Percentiles rank a stretch among this genome's conserved stretches.
Conservation (phyloP, 2,113 vertebrate genomes). For the Mesitornis unicolor region DNA sequence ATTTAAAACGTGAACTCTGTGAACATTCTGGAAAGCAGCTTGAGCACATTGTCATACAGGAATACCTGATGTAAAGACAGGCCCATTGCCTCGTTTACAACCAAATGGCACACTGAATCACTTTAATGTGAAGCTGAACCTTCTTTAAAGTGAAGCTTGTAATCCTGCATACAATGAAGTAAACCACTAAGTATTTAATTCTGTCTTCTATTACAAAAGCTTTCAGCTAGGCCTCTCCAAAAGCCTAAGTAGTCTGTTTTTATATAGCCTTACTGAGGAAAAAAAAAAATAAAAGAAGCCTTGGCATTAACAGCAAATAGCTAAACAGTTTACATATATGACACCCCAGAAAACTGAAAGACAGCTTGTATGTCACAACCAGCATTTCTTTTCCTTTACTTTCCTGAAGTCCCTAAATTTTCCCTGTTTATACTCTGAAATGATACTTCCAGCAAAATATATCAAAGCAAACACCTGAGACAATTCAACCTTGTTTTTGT, state of each 20-base stretch:
- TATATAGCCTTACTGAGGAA: background rate
- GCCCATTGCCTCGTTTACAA: background rate
- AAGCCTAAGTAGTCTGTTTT: background rate
- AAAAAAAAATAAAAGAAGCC: no score
- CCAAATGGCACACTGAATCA: background rate
- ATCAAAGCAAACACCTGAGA: background rate
- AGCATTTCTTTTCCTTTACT: background rate
- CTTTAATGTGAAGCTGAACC: background rate
- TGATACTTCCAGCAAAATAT: background rate
- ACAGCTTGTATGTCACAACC: background rate
- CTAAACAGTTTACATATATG: background rate
- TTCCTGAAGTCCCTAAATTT: background rate
- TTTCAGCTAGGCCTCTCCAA: background rate
- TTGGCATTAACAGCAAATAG: background rate
- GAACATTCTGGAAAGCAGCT: background rate
- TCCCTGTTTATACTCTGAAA: background rate
- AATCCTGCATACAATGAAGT: background rate
- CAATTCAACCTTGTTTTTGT: background rate
- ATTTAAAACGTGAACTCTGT: background rate
- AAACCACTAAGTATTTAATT: background rate
- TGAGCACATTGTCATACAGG: background rate
- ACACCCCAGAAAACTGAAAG: background rate
- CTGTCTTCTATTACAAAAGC: background rate
- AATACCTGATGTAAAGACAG: background rate
- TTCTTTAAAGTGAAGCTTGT: background rate